Conservation (phyloP, 2,888 invertebrate species). For the Tetragonula carbonaria region DNA sequence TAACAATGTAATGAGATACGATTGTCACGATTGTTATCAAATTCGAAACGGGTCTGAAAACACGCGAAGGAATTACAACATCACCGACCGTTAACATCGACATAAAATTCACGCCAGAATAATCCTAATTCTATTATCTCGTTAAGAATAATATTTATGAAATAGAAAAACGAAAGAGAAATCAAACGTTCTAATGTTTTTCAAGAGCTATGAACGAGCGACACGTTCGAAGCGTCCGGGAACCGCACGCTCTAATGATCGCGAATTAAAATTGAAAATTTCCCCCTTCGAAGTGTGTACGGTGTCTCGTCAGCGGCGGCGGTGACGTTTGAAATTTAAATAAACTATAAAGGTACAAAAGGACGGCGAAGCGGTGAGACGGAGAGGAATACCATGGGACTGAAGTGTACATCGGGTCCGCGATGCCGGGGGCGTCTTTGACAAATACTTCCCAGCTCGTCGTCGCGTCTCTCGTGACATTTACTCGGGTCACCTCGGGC, state of each 20-base stretch:
- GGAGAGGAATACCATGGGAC: slow-evolving; percentile 32
- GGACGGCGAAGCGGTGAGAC: not conserved
- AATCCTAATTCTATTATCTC: no score
- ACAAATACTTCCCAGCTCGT: slow-evolving; percentile 62
- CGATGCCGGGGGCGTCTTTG: slow-evolving; percentile 60
- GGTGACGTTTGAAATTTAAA: slow-evolving; percentile 38
- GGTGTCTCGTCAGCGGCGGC: not conserved
- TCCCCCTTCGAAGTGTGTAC: not conserved
- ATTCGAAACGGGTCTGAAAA: no score
- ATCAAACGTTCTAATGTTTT: no score
- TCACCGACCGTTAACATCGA: no score
- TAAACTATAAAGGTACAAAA: slow-evolving; percentile 35
- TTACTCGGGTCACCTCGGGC: slow-evolving; percentile 62
- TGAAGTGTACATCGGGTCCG: slow-evolving; percentile 47
- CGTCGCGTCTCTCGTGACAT: slow-evolving; percentile 61
- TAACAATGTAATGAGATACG: no score
- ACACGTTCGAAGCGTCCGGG: no score
- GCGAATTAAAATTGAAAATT: slow-evolving; percentile 6
- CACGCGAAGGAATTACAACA: no score
- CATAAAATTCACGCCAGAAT: no score
- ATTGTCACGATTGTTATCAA: no score
- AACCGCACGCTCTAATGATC: not conserved
- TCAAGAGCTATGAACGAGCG: no score
- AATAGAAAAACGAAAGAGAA: no score
- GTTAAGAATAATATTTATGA: no score